Evolutionary conservation across 2,888 invertebrate species (phyloP), one percentile per base, ranked within the genome.

Genomic region (Cryptosula pallasiana): DNA sequence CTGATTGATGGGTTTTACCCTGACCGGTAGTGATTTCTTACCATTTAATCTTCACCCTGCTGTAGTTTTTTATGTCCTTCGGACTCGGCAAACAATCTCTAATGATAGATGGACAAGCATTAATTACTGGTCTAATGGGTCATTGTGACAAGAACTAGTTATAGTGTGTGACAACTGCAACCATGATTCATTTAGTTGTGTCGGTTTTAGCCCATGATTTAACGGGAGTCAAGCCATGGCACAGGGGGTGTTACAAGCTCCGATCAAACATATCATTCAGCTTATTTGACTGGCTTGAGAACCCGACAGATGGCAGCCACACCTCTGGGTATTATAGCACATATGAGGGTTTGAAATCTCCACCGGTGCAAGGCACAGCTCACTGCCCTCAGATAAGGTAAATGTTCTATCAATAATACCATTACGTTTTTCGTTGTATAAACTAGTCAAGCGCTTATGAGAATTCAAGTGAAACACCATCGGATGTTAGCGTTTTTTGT

Each of bases 201-300:
- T n/a, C n/a, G n/a, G n/a, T 45, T 45, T 5, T 45, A 45, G 45
- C 45, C 20, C 45, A 45, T 5, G 45, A 45, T 13, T 45, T 45
- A 20, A 5, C 5, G 20, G 20, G 45, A 29, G n/a, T 63, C 9
- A 63, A 32, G 25, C 32, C 63, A 32, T 63, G 63, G 63, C 34
- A 63, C 32, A 25, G 25, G 2, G 63, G 63, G 13, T 63, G 63
- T n/a, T 34, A 32, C 63, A 20, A 34, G 32, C 32, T 63, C 13
- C 63, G 32, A 63, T 63, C 63, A 63, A 63, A 63, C 5, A n/a
- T 25, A 5, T 45, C 45, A 45, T 13, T 45, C 5, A 32, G 13
- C 20, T 63, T 63, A n/a, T 63, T 63, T 27, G 63, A 63, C 2
- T 63, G 27, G 20, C 32, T 63, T 63, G 63, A 63, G 34, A 63